Evolutionary conservation across 1,140 invertebrate genomes (phyloP).

Genomic region (Papilio glaucus): DNA sequence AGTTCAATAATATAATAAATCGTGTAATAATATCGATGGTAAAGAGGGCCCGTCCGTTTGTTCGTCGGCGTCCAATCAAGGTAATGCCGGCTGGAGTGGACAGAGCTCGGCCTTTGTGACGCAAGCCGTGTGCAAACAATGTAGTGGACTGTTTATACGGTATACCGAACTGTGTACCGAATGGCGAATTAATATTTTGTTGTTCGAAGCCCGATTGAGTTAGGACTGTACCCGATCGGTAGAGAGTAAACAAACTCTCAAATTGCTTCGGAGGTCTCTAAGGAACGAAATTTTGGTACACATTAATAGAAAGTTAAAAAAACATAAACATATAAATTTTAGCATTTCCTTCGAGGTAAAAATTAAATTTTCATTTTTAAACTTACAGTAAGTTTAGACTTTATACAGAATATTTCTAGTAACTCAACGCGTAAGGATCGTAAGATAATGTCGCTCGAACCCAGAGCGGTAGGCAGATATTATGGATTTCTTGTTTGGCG

Average conservation of each 20-base stretch:
- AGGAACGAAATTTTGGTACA: not conserved
- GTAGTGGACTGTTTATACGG: not conserved
- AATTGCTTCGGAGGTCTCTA: not conserved
- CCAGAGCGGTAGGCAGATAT: too few species aligned
- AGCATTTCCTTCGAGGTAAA: too few species aligned
- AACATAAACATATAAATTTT: too few species aligned
- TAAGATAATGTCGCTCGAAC: too few species aligned
- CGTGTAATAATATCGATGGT: slow-evolving; percentile 30
- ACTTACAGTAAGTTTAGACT: too few species aligned
- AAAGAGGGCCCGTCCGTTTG: slow-evolving; percentile 36
- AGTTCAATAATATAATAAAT: slow-evolving; percentile 36
- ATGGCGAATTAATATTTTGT: slow-evolving; percentile 23
- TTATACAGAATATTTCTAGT: too few species aligned
- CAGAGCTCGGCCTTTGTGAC: slow-evolving; percentile 22
- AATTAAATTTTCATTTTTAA: too few species aligned
- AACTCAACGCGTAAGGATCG: too few species aligned
- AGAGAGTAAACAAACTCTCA: not conserved
- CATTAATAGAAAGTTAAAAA: too few species aligned
- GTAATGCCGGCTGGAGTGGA: slow-evolving; percentile 42
- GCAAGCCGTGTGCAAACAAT: not conserved
- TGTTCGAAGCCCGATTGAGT: not conserved
- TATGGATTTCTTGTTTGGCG: too few species aligned
- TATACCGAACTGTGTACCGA: slow-evolving; percentile 10
- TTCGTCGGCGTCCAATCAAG: slow-evolving; percentile 45
- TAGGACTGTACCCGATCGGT: not conserved